A percentile compares a stretch with the other conserved stretches of the same genome.
phyloP scores from a whole-genome alignment of 2,888 invertebrate species.

The Spialia ferax region DNA sequence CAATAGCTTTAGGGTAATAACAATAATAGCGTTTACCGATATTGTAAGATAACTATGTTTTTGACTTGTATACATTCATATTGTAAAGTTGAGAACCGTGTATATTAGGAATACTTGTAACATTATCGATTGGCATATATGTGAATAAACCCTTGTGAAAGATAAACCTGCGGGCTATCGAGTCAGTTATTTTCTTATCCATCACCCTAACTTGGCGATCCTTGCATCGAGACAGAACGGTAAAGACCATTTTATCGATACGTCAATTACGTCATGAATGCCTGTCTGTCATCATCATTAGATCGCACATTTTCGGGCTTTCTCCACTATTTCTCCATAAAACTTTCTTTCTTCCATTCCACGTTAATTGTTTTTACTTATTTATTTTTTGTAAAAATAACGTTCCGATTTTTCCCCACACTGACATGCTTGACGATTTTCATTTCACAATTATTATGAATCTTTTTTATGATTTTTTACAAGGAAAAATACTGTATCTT shows the following conservation, averaged over 20 bases:
- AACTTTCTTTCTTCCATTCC: conserved; percentile 67
- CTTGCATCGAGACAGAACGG: conserved; percentile 83
- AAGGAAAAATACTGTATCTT: conserved; percentile 68
- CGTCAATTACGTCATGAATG: conserved; percentile 85
- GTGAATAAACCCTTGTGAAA: conserved; percentile 83
- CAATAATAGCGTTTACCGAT: conserved; percentile 81
- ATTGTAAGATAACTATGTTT: conserved; percentile 84
- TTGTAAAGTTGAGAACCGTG: conserved; percentile 79
- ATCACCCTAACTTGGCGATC: conserved; percentile 78
- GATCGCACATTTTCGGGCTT: conserved; percentile 78
- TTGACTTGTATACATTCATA: conserved; percentile 85
- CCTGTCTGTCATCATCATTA: conserved; percentile 85
- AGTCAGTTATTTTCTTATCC: conserved; percentile 74
- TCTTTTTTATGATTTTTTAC: conserved; percentile 60
- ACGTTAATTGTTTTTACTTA: conserved; percentile 54
- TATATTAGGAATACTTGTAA: conserved; percentile 82
- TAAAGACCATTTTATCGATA: conserved; percentile 84
- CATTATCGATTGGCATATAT: conserved; percentile 79
- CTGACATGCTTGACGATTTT: conserved; percentile 75
- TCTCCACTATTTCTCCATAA: conserved; percentile 72
- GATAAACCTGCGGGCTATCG: conserved; percentile 69
- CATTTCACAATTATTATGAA: conserved; percentile 59
- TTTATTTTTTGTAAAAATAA: conserved; percentile 56
- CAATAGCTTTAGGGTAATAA: conserved; percentile 82
- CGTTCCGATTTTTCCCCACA: conserved; percentile 52